Base-by-base conservation (phyloP, 1,140 invertebrate genomes). In the Drosophila arawakana region DNA sequence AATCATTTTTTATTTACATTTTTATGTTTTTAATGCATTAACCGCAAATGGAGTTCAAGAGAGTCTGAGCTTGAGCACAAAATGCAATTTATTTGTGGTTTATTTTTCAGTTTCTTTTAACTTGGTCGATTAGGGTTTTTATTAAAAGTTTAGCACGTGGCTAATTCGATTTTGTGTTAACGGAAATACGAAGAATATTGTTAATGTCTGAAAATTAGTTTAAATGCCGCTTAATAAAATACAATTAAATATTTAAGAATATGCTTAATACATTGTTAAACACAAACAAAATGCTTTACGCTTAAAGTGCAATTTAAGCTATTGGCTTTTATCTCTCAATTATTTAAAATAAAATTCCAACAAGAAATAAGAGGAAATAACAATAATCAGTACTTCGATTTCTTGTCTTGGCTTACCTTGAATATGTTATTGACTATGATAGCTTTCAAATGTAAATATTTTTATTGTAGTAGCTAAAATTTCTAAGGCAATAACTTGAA, bases 11-110 rank as follows among this genome's bases (percentile, higher is more conserved):
- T 62, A 35, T 58, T 70, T 74, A 70, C 50, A 63, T 65, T 75
- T 76, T 39, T 47, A 57, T 65, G 57, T 71, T 63, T 52, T 55
- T 34, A 37, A 35, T 66, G 58, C 13, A 50, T 43, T 67, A 85
- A 80, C 85, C 67, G 62, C 76, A 72, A 79, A 68, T 50, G 49
- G 61, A 54, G 69, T 73, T 80, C 76, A 80, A 80, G 73, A 78
- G 83, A 74, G 83, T 82, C 77, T 81, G 44, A 52, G 46, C 41
- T 30, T 60, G 65, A 76, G 50, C 54, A 66, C 49, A 65, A 85
- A 81, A 50, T 47, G 46, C 70, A 68, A 76, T 82, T 82, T 83
- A 73, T 76, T 67, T 84, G 81, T 76, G 81, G 80, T 83, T 67
- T 47, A 21, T 55, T 25, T 35, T 30, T 35, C 34, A 41, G 10